Evolutionary conservation across 1,140 invertebrate species (phyloP).

Genomic region (Chionoecetes opilio): DNA sequence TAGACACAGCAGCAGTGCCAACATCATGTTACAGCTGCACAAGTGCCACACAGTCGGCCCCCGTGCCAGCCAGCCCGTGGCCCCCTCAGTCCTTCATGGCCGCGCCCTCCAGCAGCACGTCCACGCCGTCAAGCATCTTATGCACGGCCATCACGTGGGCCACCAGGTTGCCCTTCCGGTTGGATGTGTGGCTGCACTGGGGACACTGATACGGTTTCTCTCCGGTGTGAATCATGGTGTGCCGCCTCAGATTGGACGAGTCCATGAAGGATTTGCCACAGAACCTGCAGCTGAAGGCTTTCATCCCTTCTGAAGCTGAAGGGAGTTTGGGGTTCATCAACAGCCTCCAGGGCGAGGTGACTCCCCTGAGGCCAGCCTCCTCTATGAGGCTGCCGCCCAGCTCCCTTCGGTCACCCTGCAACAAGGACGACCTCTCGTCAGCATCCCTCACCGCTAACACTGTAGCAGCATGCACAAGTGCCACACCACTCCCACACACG

Average conservation of each 20-base stretch:
- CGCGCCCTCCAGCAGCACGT: not conserved
- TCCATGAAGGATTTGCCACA: slow-evolving; percentile 68
- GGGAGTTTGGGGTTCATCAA: slow-evolving; percentile 54
- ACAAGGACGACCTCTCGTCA: slow-evolving; percentile 72
- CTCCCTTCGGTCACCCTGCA: slow-evolving; percentile 77
- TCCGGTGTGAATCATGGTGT: slow-evolving; percentile 74
- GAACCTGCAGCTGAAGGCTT: slow-evolving; percentile 65
- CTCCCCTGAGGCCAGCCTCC: slow-evolving; percentile 65
- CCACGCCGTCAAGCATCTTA: not conserved
- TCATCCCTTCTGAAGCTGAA: slow-evolving; percentile 54
- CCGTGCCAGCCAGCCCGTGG: not conserved
- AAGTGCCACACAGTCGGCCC: not conserved
- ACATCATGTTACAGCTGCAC: not conserved
- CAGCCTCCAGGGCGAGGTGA: slow-evolving; percentile 62
- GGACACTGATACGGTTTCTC: slow-evolving; percentile 73
- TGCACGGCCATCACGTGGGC: slow-evolving; percentile 71
- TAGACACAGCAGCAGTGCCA: not conserved
- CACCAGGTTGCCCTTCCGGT: slow-evolving; percentile 67
- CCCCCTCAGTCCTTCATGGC: not conserved
- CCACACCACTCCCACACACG: slow-evolving; percentile 32
- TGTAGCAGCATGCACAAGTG: slow-evolving; percentile 69
- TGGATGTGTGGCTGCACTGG: slow-evolving; percentile 71
- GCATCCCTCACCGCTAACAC: slow-evolving; percentile 50
- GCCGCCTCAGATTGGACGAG: slow-evolving; percentile 69
- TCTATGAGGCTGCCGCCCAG: slow-evolving; percentile 59